These are phyloP conservation scores for Scaptomyza montana DNA, from an alignment of 1,140 invertebrate species.

Conservation along the genomic window DNA sequence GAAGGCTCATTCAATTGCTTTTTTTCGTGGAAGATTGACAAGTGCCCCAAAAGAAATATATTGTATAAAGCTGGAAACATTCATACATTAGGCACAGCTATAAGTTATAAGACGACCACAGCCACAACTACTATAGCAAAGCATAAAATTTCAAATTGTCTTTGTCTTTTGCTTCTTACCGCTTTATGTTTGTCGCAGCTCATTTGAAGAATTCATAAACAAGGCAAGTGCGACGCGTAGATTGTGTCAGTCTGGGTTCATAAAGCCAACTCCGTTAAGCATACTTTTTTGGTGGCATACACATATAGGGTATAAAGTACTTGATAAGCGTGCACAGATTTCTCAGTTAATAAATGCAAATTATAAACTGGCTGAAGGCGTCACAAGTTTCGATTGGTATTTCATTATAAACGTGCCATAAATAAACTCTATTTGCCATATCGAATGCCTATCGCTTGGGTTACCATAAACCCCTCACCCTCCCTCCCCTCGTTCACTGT, in stretches of 20 bases:
- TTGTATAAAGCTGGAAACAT: background rate
- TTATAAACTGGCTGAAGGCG: constrained; percentile 58
- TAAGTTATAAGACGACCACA: background rate
- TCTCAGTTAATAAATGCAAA: constrained; percentile 64
- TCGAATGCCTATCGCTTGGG: constrained; percentile 41
- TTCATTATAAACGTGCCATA: constrained; percentile 69
- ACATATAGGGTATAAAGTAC: too few relatives aligned
- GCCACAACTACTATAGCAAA: constrained; percentile 5
- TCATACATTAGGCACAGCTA: background rate
- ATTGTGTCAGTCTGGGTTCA: background rate
- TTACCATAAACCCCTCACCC: background rate
- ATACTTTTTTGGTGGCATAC: too few relatives aligned
- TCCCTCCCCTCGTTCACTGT: background rate
- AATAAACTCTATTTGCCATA: constrained; percentile 72
- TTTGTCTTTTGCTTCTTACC: constrained; percentile 11
- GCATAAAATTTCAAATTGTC: constrained; percentile 43
- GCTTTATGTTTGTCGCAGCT: constrained; percentile 29
- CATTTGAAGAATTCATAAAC: constrained; percentile 46
- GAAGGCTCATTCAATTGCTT: constrained; percentile 73
- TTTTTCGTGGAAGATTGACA: constrained; percentile 57
- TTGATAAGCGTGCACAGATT: constrained; percentile 65
- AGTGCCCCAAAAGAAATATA: constrained; percentile 33
- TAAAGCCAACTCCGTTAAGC: too few relatives aligned
- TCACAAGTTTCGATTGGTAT: constrained; percentile 74
- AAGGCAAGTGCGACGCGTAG: background rate